A percentile compares a stretch with the other conserved stretches of the same genome.
Conservation (phyloP, 2,888 invertebrate genomes). For the Spodoptera picta region DNA sequence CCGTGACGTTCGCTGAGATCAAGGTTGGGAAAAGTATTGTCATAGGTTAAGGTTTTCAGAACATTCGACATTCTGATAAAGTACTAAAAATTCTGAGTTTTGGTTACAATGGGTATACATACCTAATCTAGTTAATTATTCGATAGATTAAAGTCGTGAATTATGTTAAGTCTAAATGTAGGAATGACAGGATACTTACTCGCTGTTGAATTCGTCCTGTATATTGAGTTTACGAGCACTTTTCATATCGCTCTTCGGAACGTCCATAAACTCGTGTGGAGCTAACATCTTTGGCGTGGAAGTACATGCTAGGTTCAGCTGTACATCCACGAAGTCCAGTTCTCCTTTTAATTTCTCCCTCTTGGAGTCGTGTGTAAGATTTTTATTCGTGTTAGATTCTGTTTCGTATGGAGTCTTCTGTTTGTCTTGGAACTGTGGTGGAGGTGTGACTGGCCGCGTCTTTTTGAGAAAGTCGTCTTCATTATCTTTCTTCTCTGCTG, state of each 20-base stretch:
- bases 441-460: constrained; percentile 76
- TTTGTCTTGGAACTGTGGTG: constrained; percentile 84
- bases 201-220: constrained; percentile 78
- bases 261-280: constrained; percentile 79
- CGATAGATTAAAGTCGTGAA: no score
- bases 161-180: no score
- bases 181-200: constrained; percentile 70
- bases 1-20: no score
- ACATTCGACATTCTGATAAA: no score
- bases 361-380: constrained; percentile 81
- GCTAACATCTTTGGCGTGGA: constrained; percentile 86
- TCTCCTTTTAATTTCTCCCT: constrained; percentile 85
- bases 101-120: no score
- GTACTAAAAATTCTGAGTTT: no score
- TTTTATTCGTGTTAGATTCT: constrained; percentile 74
- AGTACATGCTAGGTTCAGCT: constrained; percentile 82
- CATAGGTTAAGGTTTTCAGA: no score
- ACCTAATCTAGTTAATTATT: no score
- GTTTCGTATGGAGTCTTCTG: constrained; percentile 75
- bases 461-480: constrained; percentile 70
- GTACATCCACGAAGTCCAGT: constrained; percentile 78
- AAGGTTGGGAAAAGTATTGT: no score
- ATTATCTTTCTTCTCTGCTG: constrained; percentile 59
- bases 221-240: constrained; percentile 75
- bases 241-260: constrained; percentile 70